Evolutionary conservation across 2,888 invertebrate genomes (phyloP), one percentile per base, ranked within the genome.

Genomic region (Trissolcus japonicus): DNA sequence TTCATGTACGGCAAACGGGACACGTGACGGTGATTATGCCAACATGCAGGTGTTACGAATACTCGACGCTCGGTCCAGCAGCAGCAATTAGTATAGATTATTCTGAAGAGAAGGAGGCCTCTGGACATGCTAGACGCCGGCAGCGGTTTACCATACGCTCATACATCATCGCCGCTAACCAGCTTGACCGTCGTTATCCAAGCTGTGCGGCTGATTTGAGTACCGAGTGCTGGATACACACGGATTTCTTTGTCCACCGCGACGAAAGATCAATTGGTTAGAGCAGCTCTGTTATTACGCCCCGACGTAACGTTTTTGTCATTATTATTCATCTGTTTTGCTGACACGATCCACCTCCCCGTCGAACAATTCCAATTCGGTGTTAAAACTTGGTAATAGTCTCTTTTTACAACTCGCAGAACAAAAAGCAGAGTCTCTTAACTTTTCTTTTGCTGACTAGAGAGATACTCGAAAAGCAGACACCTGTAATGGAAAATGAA

Each of bases 61-160:
- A 79, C 62, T 73, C 76, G 69, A 71, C 61, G 68, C 74, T 67
- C 76, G 73, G 72, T 69, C 74, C 76, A 75, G 67, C 65, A 75
- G 67, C 65, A 68, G 80, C 82, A 82, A 82, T 82, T 82, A 82
- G 82, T 82, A 81, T 80, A 80, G 82, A 82, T 82, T 82, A 81
- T 76, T 51, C 66, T 53, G 73, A 76, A 74, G 73, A 68, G 68
- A 75, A 69, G 76, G 35, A 35, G 35, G 76, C 61, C 65, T 43
- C 65, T 74, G 59, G 75, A 78, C 63, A 79, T 62, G 80, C 80
- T 83, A 81, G 82, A 81, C 78, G 35, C 35, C 35, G 80, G 72
- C 78, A 79, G 83, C 83, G 85, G 87, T 86, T 86, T 85, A 85
- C 86, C 86, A 78, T 83, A 80, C 81, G 82, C 78, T 81, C 86